Base-by-base conservation (phyloP, 37 sponge, comb jelly and placozoan species). In the Cladorhizidae sp. region DNA sequence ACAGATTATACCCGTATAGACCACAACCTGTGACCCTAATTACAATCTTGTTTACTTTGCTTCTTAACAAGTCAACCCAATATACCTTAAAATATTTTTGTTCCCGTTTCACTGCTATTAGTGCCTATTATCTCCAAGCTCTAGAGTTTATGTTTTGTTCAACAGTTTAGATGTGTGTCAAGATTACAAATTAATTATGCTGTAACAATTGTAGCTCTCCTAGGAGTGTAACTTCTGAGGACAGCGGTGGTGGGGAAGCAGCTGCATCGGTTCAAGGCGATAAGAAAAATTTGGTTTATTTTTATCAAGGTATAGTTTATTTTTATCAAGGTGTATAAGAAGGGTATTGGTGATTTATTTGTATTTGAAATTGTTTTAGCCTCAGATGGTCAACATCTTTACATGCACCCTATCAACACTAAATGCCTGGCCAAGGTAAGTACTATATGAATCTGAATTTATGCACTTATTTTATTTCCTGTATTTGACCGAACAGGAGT, bases 331-430 rank as follows among this genome's bases (percentile, higher is more conserved):
- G 17, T 54, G 17, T 17, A 20, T 17, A 61, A 61, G 20, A 22
- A 61, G 22, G 25, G 20, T 22, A n/a, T 61, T 61, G 62, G 25
- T 61, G 62, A 21, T 26, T 6, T 61, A 28, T 6, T 26, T 61
- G 62, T 52, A 52, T 57, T 23, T 15, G 36, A 15, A 62, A 22
- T 12, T 38, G 14, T 54, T 28, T 43, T 72, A 93, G 92, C 94
- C 64, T 67, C 76, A 70, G 97, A 96, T 86, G 97, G 97, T 32
- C 97, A 96, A 58, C 94, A 90, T 52, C 69, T 96, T 26, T 96
- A 93, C 84, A 32, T 96, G 31, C 97, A 96, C 41, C 86, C 97
- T 37, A 59, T 96, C 50, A 93, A 88, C 58, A 73, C 93, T 20
- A 73, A 71, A 20, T 93, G 94, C 72, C 57, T 93, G 49, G 50